Evolutionary conservation across 2,113 vertebrate species (phyloP), one percentile per base, ranked within the genome.

Genomic region (Trogon surrucura): DNA sequence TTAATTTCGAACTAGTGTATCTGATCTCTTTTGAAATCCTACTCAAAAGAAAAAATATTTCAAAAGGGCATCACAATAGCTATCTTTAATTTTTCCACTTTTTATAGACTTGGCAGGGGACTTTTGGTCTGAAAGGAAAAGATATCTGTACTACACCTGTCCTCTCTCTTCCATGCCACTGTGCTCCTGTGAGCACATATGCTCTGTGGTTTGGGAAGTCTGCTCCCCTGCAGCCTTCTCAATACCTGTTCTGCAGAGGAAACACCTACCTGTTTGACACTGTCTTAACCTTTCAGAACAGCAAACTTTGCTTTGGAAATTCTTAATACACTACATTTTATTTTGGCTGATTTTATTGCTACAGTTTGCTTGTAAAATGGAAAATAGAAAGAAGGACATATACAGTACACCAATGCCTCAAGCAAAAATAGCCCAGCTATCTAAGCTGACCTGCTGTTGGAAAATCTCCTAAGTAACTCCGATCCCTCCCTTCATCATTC

Each of bases 391-490:
- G 93, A 83, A 92, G 41, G 32, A 82, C 65, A 34, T 36, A 87
- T 13, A 16, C 5, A 29, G 16, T 47, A 51, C 53, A 73, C 30
- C 56, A 67, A 41, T 61, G 38, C 58, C 64, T 56, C 56, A 64
- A 85, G 84, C 58, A 95, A 96, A 94, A 94, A 80, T 44, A 94
- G 54, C 67, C 60, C 78, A 80, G 57, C 77, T 83, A 81, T 94
- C 85, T 79, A 88, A 93, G 91, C 80, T 94, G 88, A 81, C 93
- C 79, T 94, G 74, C 47, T 94, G 78, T 79, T 94, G 89, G 89
- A 95, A 96, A 96, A 87, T 88, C 95, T 95, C 91, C 87, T 89
- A 93, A 89, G 71, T 85, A 73, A 66, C 58, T 96, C 62, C 32
- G 6, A 67, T 51, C 92, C 71, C 56, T 90, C 51, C 60, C 61